Evolutionary conservation across 2,113 vertebrate genomes (phyloP), one percentile per base, ranked within the genome.

Genomic region (Cebidichthys violaceus): DNA sequence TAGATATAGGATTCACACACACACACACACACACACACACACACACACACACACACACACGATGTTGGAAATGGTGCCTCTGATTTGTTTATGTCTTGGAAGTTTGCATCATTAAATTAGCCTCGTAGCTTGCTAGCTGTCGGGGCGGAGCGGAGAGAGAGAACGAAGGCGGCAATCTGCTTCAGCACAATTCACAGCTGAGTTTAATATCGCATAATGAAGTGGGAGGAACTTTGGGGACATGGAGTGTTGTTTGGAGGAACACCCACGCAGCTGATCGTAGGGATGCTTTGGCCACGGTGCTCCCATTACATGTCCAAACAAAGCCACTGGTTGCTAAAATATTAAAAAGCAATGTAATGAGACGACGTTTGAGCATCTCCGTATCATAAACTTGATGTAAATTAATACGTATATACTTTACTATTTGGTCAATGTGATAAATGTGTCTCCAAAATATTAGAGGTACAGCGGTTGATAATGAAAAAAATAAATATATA

Each of bases 91-190:
- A 18, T 50, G 43, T n/a, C 15, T 39, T 9, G 52, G 22, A 62
- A 13, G 43, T 20, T 45, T 55, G 31, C 31, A 70, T 65, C n/a
- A 64, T 79, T 84, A 64, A 35, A 33, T 52, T 52, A 72, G 50
- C 31, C 15, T 27, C 62, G n/a, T 41, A 17, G 17, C 29, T 1
- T 17, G 6, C 3, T 14, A 52, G n/a, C 31, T 17, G 22, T 31
- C 4, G 18, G 15, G 9, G 73, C 2, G 39, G 39, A 41, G 39
- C n/a, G n/a, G 2, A 41, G n/a, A 18, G 33, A 18, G 31, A 27
- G 33, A 24, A 54, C 27, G 52, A 29, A 68, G 62, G 20, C 47
- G 31, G 27, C 50, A 29, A 9, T 31, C 70, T 66, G 50, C 60
- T 45, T 35, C 37, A 47, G n/a, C 10, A 22, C 14, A 37, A 60